Evolutionary conservation across 1,140 invertebrate species (phyloP), one percentile per base, ranked within the genome.

Genomic region (Leptestheria dahalacensis): DNA sequence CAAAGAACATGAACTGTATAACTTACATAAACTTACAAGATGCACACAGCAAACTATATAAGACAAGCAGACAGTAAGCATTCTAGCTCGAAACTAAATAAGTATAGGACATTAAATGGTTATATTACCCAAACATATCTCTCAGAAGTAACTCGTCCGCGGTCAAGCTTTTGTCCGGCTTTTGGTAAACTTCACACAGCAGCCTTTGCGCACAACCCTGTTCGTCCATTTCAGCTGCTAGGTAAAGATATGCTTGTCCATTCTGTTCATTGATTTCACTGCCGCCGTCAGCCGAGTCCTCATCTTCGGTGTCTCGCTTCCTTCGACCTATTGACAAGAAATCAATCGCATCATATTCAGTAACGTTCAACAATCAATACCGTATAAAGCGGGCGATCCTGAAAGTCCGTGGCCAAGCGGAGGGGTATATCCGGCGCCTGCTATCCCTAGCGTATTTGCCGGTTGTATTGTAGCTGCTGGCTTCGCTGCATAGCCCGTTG

Each of bases 121-220:
- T 10, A 9, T 24, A n/a, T 54, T 54, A 54, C 52, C 52, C 52
- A 18, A 54, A 54, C 4, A 24, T 54, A 6, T 54, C 29, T 11
- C 18, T 24, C 21, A 54, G 29, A 12, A 54, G 12, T 10, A 26
- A 26, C 6, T 54, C 52, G 25, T 26, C 52, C 18, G 24, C 52
- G 11, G 52, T 54, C 9, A 54, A 26, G 29, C 10, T 26, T 1
- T 6, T 9, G 24, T 54, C 15, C 2, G 52, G 24, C 6, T 54
- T 54, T 26, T 54, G 52, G 25, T 54, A 54, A 28, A 54, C 25
- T 54, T 54, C 52, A 18, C 52, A 54, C 11, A 54, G 15, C 2
- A 54, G 20, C 9, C 52, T 23, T 10, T n/a, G 52, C 3, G 23
- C 52, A n/a, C 52, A 54, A 2, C 24, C 24, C 18, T 26, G 52